Conservation (phyloP, 2,888 invertebrate genomes). For the Acanthosepion lycidas region DNA sequence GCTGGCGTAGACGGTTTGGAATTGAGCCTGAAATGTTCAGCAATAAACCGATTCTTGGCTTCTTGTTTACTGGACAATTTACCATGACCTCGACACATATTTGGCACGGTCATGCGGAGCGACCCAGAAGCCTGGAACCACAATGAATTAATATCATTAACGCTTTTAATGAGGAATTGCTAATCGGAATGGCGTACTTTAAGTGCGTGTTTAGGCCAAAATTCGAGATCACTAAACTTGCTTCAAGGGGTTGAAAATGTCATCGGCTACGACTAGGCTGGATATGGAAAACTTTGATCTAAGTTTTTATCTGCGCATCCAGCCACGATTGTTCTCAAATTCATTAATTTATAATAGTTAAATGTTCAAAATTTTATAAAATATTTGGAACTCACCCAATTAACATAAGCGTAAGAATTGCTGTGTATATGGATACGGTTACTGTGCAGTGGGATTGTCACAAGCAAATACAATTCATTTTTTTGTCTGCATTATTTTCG, state of each 20-base stretch:
- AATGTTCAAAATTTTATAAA: too few relatives aligned
- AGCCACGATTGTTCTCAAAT: too few relatives aligned
- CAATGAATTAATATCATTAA: background rate
- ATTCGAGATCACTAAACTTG: background rate
- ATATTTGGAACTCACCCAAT: too few relatives aligned
- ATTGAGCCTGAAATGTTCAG: background rate
- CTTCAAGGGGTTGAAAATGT: background rate
- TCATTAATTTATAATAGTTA: too few relatives aligned
- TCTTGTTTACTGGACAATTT: background rate
- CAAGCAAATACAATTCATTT: too few relatives aligned
- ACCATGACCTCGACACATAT: constrained; percentile 33
- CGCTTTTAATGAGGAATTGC: background rate
- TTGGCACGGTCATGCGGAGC: background rate
- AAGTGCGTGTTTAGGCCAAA: background rate
- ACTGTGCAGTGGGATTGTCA: too few relatives aligned
- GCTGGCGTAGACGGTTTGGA: background rate
- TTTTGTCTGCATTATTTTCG: too few relatives aligned
- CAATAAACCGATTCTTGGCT: constrained; percentile 33
- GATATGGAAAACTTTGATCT: too few relatives aligned
- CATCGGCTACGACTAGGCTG: background rate
- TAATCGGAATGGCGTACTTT: background rate
- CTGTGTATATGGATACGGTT: too few relatives aligned
- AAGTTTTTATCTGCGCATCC: too few relatives aligned
- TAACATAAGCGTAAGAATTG: too few relatives aligned
- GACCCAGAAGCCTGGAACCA: background rate